Conservation (phyloP, 1,140 invertebrate species). For the Apis mellifera region Amel_HAv3.1 CM009931.2:21958501-21959000, state of each 20-base stretch:
- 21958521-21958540: neutral
- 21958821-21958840: neutral
- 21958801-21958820: neutral
- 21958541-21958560: neutral
- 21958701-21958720: constrained; percentile 26
- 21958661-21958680: too few relatives aligned
- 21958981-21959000: constrained; percentile 10
- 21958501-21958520: neutral
- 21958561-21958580: neutral
- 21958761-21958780: constrained; percentile 47
- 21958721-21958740: constrained; percentile 10
- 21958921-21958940: constrained; percentile 56
- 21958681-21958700: neutral
- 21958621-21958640: neutral
- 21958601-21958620: too few relatives aligned
- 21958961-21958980: constrained; percentile 17
- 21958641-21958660: neutral
- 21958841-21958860: constrained; percentile 46
- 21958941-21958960: constrained; percentile 48
- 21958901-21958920: constrained; percentile 30
- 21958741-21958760: constrained; percentile 9
- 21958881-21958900: constrained; percentile 43
- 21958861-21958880: constrained; percentile 59
- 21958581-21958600: neutral
- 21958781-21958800: constrained; percentile 53